Base-by-base conservation (phyloP, 2,113 vertebrate genomes). In the Epinephelus cyanopodus region DNA sequence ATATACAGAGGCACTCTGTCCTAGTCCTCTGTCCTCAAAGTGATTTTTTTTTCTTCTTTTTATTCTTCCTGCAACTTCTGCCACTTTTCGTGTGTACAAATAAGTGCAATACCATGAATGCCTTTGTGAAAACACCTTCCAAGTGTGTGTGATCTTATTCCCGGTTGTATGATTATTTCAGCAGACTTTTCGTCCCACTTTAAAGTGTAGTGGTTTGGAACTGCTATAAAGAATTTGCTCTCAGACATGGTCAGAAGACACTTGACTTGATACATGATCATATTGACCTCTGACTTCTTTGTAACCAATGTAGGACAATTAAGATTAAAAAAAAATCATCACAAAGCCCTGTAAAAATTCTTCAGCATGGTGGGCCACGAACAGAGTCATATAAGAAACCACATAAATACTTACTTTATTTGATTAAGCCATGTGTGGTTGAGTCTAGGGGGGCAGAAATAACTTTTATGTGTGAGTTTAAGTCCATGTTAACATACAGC, bases 401-500 rank as follows among this genome's bases (percentile, higher is more conserved):
- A 74, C 72, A 80, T 73, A 63, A 78, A 77, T 66, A 69, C 56
- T 81, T 48, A 23, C 79, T 85, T 14, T 60, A 71, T 48, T 54
- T 60, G 27, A 79, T 85, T 79, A 75, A 64, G 56, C 52, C 56
- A 29, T 13, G 50, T 69, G 79, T 58, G 80, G 87, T 69, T 66
- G 79, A 77, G 71, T 77, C 62, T 37, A 23, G 79, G 56, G 79
- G 53, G 73, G 37, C 70, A 57, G 60, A 64, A 74, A 68, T 82
- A 76, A 58, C 58, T 58, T 3, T 2, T 42, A n/a, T 58, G 73
- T 45, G 42, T 52, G 25, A 29, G 50, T 65, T 60, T 50, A 15
- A 50, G 27, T 50, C 65, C 47, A 25, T 60, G 75, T 52, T 52
- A 62, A 29, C 42, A 4, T n/a, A 37, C 33, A 37, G 62, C 27